Conservation (phyloP, 2,888 invertebrate genomes). For the Brachyopa scutellaris region DNA sequence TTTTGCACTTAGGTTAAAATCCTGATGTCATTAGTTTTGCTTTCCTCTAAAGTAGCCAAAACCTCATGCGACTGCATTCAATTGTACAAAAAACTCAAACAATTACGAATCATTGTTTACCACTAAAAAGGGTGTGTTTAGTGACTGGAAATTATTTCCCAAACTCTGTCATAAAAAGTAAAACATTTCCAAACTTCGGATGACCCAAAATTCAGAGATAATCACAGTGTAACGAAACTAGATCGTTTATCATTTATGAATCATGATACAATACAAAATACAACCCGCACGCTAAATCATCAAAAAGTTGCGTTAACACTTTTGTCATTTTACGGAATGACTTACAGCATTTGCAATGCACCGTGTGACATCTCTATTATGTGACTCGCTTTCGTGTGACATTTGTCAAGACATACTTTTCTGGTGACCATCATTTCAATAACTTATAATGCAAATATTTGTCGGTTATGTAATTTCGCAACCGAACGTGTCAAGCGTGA, state of each 20-base stretch:
- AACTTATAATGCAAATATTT: slow-evolving; percentile 61
- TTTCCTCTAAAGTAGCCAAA: too few relatives aligned
- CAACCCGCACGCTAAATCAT: slow-evolving; percentile 12
- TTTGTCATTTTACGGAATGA: slow-evolving; percentile 34
- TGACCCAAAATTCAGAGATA: slow-evolving; percentile 36
- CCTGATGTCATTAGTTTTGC: too few relatives aligned
- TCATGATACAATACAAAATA: slow-evolving; percentile 20
- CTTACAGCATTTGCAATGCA: slow-evolving; percentile 5
- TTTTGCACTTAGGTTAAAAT: too few relatives aligned
- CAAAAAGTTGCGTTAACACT: slow-evolving; percentile 1
- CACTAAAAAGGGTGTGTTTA: slow-evolving; percentile 22
- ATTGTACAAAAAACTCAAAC: too few relatives aligned
- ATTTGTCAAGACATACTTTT: slow-evolving; percentile 22
- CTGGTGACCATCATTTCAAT: slow-evolving; percentile 36
- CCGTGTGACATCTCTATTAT: slow-evolving; percentile 31
- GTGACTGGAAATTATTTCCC: background rate
- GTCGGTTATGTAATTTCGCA: slow-evolving; percentile 47
- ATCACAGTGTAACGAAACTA: slow-evolving; percentile 36
- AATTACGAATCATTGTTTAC: too few relatives aligned
- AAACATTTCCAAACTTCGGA: slow-evolving; percentile 18
- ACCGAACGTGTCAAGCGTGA: slow-evolving; percentile 51
- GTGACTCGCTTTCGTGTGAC: slow-evolving; percentile 42
- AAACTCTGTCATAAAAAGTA: background rate
- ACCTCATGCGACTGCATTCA: too few relatives aligned
- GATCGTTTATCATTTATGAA: slow-evolving; percentile 26